Base-by-base conservation (phyloP, 2,888 invertebrate species). In the Troides aeacus region DNA sequence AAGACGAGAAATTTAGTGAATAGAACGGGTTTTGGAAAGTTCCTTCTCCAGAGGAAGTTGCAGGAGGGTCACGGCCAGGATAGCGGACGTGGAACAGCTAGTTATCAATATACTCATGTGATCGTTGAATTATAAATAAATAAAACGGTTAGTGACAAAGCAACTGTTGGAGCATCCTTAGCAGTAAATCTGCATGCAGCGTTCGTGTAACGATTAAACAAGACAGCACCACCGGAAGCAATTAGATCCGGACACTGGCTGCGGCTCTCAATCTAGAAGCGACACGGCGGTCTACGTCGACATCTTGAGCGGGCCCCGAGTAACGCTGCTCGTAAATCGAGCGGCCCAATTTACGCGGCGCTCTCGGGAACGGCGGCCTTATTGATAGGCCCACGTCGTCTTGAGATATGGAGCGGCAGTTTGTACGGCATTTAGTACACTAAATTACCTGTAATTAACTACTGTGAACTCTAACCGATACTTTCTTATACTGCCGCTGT, bases 371-470 rank as follows among this genome's bases (percentile, higher is more conserved):
- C 72, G 68, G 70, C 72, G 74, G 73, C 81, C 79, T 86, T 89
- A 90, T 90, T 90, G 89, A 90, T 90, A 87, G 90, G 86, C 84
- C 79, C 83, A 85, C 88, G 88, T 89, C 88, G 84, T 81, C 82
- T 78, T 87, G 89, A 90, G 86, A 85, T 87, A 90, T 84, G 72
- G 86, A 81, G 72, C 66, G 67, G 79, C 86, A 83, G 86, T 88
- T 88, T 87, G 88, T 82, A 83, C 75, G 68, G 69, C 68, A 53
- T 67, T 68, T 58, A 64, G 70, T 70, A 21, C 36, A 71, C 73
- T 74, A 76, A 77, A 74, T 82, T 81, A 80, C 77, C 73, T 75
- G 74, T 77, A 76, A 82, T 82, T 79, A 78, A 82, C 79, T 79
- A 78, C 74, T 69, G 71, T 71, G 67, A 72, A 58, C 60, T 30